Base-by-base conservation (phyloP, 1,140 invertebrate genomes). In the Phthorimaea operculella region DNA sequence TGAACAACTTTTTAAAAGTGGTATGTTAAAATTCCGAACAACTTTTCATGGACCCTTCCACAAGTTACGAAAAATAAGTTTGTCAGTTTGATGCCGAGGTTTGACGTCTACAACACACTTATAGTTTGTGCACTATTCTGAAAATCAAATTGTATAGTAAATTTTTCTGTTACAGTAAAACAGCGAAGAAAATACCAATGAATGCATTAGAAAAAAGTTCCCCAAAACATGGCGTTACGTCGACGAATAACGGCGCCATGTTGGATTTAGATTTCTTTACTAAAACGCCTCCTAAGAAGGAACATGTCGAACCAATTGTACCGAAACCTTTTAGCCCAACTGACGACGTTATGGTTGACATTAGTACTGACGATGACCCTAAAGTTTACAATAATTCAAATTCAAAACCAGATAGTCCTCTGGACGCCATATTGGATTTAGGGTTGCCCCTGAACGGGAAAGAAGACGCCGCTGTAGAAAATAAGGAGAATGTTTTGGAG, bases 101-200 rank as follows among this genome's bases (percentile, higher is more conserved):
- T n/a, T n/a, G n/a, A n/a, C n/a, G n/a, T n/a, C n/a, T n/a, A n/a
- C n/a, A n/a, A n/a, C n/a, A n/a, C n/a, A n/a, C n/a, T n/a, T n/a
- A n/a, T n/a, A n/a, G n/a, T n/a, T n/a, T n/a, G n/a, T n/a, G n/a
- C n/a, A n/a, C n/a, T n/a, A n/a, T n/a, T n/a, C n/a, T n/a, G n/a
- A n/a, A n/a, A n/a, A n/a, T n/a, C n/a, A n/a, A n/a, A n/a, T n/a
- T n/a, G n/a, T n/a, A n/a, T n/a, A n/a, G n/a, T 28, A 6, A 28
- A 28, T 28, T 28, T 28, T 54, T 53, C 10, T 62, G 55, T 87
- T 84, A 52, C 60, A 88, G 87, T 65, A 91, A 90, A 69, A 73
- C 83, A 58, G 69, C 87, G 17, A 89, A 90, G 58, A 93, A 92
- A 79, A 77, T 92, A 48, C 89, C 92, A 42, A 90, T 94, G 85